Evolutionary conservation across 2,888 invertebrate genomes (phyloP).

Genomic region (Drosophila leonis): DNA sequence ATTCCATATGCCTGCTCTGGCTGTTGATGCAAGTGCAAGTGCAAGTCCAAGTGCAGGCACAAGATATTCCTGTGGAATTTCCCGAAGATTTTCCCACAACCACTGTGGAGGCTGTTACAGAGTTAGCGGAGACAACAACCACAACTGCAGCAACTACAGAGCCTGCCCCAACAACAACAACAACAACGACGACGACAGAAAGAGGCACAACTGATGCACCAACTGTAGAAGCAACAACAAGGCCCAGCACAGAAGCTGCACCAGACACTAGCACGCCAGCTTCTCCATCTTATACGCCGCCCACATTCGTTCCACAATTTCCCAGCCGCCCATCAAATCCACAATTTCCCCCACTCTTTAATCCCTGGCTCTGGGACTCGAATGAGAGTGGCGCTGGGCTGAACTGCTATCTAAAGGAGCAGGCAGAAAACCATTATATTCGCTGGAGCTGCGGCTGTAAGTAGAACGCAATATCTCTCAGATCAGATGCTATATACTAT

Average conservation of each 20-base stretch:
- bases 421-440: conserved; percentile 45
- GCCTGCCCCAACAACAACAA: conserved; percentile 15
- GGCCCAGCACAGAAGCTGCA: conserved; percentile 3
- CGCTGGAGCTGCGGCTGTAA: conserved; percentile 62
- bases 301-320: conserved; percentile 1
- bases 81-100: conserved; percentile 49
- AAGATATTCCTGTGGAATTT: conserved; percentile 73
- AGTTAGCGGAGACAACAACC: conserved; percentile 13
- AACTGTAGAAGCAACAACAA: conserved; percentile 9
- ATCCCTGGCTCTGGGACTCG: conserved; percentile 35
- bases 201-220: conserved; percentile 4
- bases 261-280: conserved; percentile 12
- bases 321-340: not conserved
- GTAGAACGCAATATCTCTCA: conserved; percentile 16
- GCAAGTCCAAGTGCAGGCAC: conserved; percentile 34
- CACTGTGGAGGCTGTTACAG: conserved; percentile 17
- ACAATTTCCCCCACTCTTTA: not conserved
- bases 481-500: not conserved
- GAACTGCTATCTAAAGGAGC: conserved; percentile 68
- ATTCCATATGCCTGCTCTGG: conserved; percentile 28
- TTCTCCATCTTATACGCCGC: conserved; percentile 19
- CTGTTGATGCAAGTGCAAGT: conserved; percentile 32
- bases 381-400: not conserved
- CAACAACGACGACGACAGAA: conserved; percentile 22
- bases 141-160: conserved; percentile 10